Evolutionary conservation across 2,113 vertebrate genomes (phyloP), one percentile per base, ranked within the genome.

Genomic region (Sorex araneus): DNA sequence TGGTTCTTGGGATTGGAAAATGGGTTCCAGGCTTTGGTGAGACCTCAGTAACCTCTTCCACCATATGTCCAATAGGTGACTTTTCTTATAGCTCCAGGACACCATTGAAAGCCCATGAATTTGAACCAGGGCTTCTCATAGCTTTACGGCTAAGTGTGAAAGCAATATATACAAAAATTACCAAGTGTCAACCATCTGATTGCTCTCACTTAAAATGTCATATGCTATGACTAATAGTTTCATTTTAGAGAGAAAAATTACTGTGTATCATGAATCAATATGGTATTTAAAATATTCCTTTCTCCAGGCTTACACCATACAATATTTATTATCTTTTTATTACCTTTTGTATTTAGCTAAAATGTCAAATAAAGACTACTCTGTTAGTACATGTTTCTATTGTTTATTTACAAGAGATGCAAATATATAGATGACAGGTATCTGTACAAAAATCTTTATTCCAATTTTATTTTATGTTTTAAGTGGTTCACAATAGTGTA

Each of bases 11-110:
- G 2, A 1, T 13, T 81, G 12, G 18, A 83, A 94, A 82, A 40
- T 43, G 23, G 45, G 0, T 63, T 32, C 18, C 1, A 63, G 47
- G 12, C 54, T 74, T 76, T 80, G 13, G 5, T 77, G n/a, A 91
- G 32, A 2, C 67, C 1, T 23, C 2, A 57, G 0, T 21, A 71
- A 21, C 3, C 0, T 2, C 8, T 60, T 36, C 30, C 1, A 54
- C 32, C 10, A 25, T n/a, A 25, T 43, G 23, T 73, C 45, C 2
- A 21, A 23, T 23, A 60, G 18, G 57, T 60, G 23, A 23, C 3
- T 25, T 84, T 90, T 79, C 2, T 57, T 50, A 54, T 0, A 70
- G 1, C 69, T 36, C 90, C 63, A 78, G 12, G n/a, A 57, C 16
- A 77, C 0, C 47, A 54, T 0, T 74, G 5, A 3, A 90, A 78